Percentiles rank a stretch among this genome's conserved stretches.
These are phyloP conservation scores for Toxonevra muliebris DNA, from an alignment of 2,888 invertebrate species.

Conservation along the genomic window DNA sequence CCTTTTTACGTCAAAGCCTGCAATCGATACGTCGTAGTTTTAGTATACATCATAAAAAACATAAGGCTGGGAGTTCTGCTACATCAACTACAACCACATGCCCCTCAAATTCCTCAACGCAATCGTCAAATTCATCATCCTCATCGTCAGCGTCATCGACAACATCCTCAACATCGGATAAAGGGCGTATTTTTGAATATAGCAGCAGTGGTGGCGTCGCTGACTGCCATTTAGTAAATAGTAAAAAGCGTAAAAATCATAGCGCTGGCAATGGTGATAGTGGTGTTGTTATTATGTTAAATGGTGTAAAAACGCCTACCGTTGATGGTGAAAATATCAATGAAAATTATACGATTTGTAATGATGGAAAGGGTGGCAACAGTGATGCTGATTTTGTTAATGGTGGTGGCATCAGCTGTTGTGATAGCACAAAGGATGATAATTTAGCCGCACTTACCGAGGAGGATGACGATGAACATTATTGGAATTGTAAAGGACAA, in stretches of 20 bases:
- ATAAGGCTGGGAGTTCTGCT: slow-evolving; percentile 38
- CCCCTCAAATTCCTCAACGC: slow-evolving; percentile 40
- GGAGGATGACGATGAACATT: no score
- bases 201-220: slow-evolving; percentile 10
- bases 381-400: no score
- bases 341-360: no score
- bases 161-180: slow-evolving; percentile 8
- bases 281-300: slow-evolving; percentile 12
- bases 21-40: slow-evolving; percentile 58
- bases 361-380: no score
- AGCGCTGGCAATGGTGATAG: not conserved
- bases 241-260: not conserved
- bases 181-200: not conserved
- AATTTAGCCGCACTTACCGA: no score
- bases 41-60: slow-evolving; percentile 45
- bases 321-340: no score
- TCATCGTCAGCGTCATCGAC: slow-evolving; percentile 4
- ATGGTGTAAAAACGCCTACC: slow-evolving; percentile 1
- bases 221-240: not conserved
- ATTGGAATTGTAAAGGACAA: no score
- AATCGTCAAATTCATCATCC: slow-evolving; percentile 2
- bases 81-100: slow-evolving; percentile 28
- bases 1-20: slow-evolving; percentile 56
- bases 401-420: no score
- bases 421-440: no score